Base-by-base conservation (phyloP, 2,888 invertebrate species). In the Archips crataeganus region DNA sequence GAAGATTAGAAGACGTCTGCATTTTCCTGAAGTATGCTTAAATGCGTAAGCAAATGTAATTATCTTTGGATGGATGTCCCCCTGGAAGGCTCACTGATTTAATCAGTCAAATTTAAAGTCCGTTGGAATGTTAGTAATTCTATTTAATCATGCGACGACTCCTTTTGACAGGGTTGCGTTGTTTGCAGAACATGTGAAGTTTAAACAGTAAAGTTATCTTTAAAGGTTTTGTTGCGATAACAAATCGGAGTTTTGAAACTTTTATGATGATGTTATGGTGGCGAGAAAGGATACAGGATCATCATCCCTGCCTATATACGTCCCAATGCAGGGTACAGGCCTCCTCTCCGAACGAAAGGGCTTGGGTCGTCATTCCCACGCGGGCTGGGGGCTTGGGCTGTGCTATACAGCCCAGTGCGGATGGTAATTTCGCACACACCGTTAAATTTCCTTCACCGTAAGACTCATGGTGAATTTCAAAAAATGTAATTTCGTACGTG, bases 11-110 rank as follows among this genome's bases (percentile, higher is more conserved):
- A 82, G 85, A 85, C 89, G 85, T 90, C 88, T 85, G 87, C 88
- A 83, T 85, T 87, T 88, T 84, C 86, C 77, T 79, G 76, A 77
- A 82, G 86, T 79, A 83, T 84, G 84, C 84, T 87, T 86, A 86
- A 87, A 88, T 87, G 87, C 87, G 89, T 88, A 85, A 81, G 85
- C 83, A 88, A 90, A 90, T 90, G 87, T 91, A 89, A 90, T 90
- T 90, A 90, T 73, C 85, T 85, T 82, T 80, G 78, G 81, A 80
- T 76, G 81, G 81, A 81, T 78, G 84, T 81, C 82, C 73, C 83
- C 80, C 81, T 79, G 80, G 79, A 47, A 42, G 47, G 65, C 49
- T 77, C 78, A 80, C 79, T 88, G 84, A 90, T 90, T 90, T 78
- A 87, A 89, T 89, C 85, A 88, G 84, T 84, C 81, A 81, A 85